Evolutionary conservation across 2,113 vertebrate genomes (phyloP).

Genomic region (Pluvianellus socialis): DNA sequence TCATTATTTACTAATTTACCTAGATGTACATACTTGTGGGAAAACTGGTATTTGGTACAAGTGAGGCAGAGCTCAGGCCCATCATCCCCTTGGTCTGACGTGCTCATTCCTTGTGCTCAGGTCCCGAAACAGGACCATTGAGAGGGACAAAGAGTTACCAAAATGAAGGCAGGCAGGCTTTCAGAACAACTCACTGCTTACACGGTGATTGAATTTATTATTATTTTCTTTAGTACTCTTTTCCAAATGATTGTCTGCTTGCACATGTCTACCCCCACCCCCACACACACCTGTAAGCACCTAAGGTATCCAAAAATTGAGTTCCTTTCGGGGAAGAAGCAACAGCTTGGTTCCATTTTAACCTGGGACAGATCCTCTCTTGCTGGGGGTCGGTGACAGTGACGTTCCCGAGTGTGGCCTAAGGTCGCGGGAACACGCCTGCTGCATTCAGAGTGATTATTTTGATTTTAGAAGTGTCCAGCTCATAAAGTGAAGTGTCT

Average conservation of each 20-base stretch:
- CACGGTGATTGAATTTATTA: background rate
- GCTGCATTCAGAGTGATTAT: accelerated
- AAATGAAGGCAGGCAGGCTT: background rate
- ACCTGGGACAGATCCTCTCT: background rate
- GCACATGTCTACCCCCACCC: accelerated
- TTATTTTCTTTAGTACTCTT: background rate
- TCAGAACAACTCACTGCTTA: background rate
- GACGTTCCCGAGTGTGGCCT: background rate
- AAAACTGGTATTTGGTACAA: background rate
- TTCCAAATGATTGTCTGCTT: background rate
- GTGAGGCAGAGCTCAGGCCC: background rate
- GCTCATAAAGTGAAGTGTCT: too few relatives aligned
- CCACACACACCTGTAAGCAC: accelerated
- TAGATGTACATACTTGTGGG: background rate
- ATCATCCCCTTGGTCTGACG: accelerated
- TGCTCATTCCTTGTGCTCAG: background rate
- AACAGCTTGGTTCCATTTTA: background rate
- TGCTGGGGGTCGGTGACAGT: background rate
- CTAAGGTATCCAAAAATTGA: background rate
- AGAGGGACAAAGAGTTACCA: background rate
- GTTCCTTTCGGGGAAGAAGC: background rate
- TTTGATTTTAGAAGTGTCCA: background rate
- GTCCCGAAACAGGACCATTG: background rate
- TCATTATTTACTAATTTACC: background rate
- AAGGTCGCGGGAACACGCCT: background rate